Evolutionary conservation across 2,797 vertebrate species (phyloP).

Genomic region (Cuculus canorus): DNA sequence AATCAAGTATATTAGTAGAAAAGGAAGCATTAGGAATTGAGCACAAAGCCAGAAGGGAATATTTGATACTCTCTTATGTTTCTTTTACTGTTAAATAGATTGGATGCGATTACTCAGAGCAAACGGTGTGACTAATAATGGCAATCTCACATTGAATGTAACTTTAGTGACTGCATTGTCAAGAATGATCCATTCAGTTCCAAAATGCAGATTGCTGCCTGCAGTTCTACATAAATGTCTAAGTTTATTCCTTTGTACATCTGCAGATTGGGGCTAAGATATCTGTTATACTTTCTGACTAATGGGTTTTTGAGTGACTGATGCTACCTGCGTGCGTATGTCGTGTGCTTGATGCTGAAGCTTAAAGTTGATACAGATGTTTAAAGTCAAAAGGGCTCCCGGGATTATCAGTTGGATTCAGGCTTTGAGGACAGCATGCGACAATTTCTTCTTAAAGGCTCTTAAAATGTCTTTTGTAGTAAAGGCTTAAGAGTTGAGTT

Average conservation of each 20-base stretch:
- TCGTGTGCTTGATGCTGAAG: not conserved
- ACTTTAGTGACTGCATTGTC: not conserved
- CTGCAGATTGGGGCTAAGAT: not conserved
- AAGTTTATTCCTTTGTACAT: not conserved
- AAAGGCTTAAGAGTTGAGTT: not conserved
- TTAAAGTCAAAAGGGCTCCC: not conserved
- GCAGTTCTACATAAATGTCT: rapidly evolving
- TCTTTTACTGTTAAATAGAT: not conserved
- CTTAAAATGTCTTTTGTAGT: not conserved
- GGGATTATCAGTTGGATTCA: not conserved
- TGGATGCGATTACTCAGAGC: not conserved
- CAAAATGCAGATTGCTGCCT: not conserved
- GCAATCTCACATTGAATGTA: not conserved
- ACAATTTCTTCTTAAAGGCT: not conserved
- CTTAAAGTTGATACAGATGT: not conserved
- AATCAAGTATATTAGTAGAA: not conserved
- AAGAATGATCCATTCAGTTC: not conserved
- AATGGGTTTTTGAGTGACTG: not conserved
- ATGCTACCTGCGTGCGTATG: not conserved
- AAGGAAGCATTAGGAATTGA: not conserved
- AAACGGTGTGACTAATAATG: rapidly evolving
- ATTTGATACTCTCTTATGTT: not conserved
- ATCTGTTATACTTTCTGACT: not conserved
- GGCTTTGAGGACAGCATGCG: not conserved
- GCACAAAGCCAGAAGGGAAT: not conserved